These are phyloP conservation scores for Archips crataeganus DNA, from an alignment of 2,888 invertebrate species.

Conservation along the genomic window DNA sequence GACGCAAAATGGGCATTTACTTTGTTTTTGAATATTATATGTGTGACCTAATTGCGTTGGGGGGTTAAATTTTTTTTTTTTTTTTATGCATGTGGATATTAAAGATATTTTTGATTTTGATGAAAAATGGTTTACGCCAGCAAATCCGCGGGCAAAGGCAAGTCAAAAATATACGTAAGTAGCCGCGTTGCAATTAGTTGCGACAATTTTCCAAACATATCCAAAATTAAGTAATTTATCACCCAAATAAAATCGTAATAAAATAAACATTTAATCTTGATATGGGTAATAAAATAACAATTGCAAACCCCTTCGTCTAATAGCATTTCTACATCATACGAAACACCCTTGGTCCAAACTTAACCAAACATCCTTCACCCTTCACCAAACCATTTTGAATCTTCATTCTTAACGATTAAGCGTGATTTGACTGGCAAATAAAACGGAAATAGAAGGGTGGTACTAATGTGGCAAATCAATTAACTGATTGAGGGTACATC, in stretches of 20 bases:
- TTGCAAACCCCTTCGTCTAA: constrained; percentile 78
- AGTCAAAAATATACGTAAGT: too few species aligned
- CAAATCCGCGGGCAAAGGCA: too few species aligned
- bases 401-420: constrained; percentile 44
- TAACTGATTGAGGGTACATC: constrained; percentile 68
- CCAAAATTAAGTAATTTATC: constrained; percentile 45
- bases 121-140: too few species aligned
- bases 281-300: constrained; percentile 80
- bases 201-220: not conserved
- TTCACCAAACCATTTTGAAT: constrained; percentile 38
- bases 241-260: constrained; percentile 49
- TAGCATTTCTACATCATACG: constrained; percentile 64
- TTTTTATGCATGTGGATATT: too few species aligned
- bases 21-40: too few species aligned
- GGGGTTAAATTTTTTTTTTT: too few species aligned
- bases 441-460: constrained; percentile 43
- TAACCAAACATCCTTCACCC: constrained; percentile 13
- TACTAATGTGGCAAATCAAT: constrained; percentile 75
- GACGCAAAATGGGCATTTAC: too few species aligned
- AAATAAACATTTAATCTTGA: constrained; percentile 72
- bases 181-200: not conserved
- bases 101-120: too few species aligned
- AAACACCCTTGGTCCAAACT: constrained; percentile 49
- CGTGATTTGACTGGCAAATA: constrained; percentile 17
- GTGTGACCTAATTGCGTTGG: too few species aligned